Percentiles rank a stretch among this genome's conserved stretches.
These are phyloP conservation scores for Seira ritae DNA, from an alignment of 2,888 invertebrate genomes.

Conservation along the genomic window DNA sequence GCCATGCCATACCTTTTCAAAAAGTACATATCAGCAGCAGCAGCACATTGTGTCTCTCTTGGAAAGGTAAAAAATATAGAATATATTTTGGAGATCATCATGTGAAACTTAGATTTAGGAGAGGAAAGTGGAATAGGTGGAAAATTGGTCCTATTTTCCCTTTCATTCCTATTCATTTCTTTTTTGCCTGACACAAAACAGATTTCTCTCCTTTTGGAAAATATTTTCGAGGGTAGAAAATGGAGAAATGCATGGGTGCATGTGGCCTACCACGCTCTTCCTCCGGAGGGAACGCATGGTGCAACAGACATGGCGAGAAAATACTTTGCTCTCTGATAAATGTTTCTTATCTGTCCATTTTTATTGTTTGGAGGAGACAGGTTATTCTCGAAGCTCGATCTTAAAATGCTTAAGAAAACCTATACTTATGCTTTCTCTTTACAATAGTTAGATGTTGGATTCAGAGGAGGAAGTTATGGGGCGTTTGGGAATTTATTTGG, in stretches of 20 bases:
- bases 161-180: neutral
- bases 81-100: no score
- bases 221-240: slow-evolving; percentile 13
- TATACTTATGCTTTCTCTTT: no score
- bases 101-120: no score
- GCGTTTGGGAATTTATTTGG: slow-evolving; percentile 4
- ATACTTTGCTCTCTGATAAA: slow-evolving; percentile 6
- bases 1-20: no score
- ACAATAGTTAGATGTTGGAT: no score
- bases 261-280: slow-evolving; percentile 17
- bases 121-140: no score
- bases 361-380: slow-evolving; percentile 9
- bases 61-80: no score
- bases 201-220: neutral
- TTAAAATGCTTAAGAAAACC: neutral
- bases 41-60: no score
- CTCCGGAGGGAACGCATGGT: neutral
- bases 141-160: slow-evolving; percentile 5
- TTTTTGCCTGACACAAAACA: neutral
- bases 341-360: slow-evolving; percentile 23
- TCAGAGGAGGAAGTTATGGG: neutral
- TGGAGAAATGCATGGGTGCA: slow-evolving; percentile 23
- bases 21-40: no score
- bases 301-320: slow-evolving; percentile 16
- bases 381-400: neutral